These are phyloP conservation scores for Pedionomus torquatus DNA, from an alignment of 2,113 vertebrate species.

Conservation along the genomic window DNA sequence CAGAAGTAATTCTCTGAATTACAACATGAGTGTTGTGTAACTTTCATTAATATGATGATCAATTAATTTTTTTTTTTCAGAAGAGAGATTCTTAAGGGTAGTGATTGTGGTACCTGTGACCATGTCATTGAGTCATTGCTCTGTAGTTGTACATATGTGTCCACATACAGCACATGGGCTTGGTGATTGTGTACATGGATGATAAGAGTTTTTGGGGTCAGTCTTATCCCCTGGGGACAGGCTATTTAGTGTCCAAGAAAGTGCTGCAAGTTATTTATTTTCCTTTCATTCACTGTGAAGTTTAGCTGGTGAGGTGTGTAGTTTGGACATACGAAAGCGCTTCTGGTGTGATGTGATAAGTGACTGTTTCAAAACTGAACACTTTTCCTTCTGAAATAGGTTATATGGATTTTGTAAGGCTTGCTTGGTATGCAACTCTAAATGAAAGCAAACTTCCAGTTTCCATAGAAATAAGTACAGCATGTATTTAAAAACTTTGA, in stretches of 20 bases:
- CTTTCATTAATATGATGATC: not conserved
- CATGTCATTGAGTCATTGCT: not conserved
- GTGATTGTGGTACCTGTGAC: not conserved
- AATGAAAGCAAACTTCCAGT: slow-evolving; percentile 18
- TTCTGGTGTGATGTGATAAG: slow-evolving; percentile 5
- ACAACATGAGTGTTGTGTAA: not conserved
- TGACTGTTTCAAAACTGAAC: not conserved
- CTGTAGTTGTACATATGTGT: not conserved
- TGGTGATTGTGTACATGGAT: not conserved
- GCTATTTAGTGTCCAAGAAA: not conserved
- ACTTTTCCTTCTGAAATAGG: not conserved
- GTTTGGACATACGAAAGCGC: not conserved
- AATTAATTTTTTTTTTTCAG: not conserved
- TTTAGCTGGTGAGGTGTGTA: not conserved
- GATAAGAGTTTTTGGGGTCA: not conserved
- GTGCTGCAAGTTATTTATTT: not conserved
- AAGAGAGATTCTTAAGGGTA: not conserved
- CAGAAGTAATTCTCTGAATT: not conserved
- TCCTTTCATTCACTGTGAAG: not conserved
- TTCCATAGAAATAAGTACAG: slow-evolving; percentile 26
- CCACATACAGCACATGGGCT: not conserved
- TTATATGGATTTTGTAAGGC: not conserved
- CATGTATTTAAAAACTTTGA: not conserved
- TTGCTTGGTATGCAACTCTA: not conserved
- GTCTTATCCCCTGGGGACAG: not conserved